phyloP scores from a whole-genome alignment of 2,797 vertebrate genomes.

The Loriculus beryllinus region DNA sequence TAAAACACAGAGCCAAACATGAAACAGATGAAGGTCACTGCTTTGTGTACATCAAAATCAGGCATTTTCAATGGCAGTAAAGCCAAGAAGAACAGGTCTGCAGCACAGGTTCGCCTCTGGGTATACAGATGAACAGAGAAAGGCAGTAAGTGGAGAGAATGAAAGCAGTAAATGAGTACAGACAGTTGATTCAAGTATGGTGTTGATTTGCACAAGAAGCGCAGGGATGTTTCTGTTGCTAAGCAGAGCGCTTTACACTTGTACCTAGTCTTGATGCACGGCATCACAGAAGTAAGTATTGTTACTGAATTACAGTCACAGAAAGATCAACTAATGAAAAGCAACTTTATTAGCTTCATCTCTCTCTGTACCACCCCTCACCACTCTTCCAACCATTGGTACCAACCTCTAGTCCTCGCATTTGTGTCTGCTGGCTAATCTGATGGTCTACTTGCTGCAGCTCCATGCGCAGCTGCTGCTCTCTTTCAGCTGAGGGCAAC shows the following conservation, averaged over 20 bases:
- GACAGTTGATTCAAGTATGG: background rate
- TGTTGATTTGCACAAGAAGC: background rate
- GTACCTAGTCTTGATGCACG: background rate
- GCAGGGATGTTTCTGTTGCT: background rate
- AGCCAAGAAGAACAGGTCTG: background rate
- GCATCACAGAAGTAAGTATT: background rate
- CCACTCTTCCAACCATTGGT: background rate
- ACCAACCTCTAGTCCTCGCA: slow-evolving; percentile 89
- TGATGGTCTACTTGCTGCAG: slow-evolving; percentile 96
- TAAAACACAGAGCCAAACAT: background rate
- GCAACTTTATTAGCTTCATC: background rate
- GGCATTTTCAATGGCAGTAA: background rate
- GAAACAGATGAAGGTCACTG: background rate
- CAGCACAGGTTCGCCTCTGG: background rate
- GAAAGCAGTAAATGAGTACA: background rate
- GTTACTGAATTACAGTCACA: background rate
- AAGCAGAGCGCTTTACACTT: background rate
- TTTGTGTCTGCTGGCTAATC: slow-evolving; percentile 95
- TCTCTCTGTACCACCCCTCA: background rate
- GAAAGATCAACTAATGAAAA: background rate
- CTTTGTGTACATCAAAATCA: background rate
- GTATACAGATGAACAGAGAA: background rate
- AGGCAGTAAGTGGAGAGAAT: background rate
- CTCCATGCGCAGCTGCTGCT: slow-evolving; percentile 95
- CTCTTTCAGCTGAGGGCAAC: slow-evolving; percentile 84